Evolutionary conservation across 2,797 vertebrate species (phyloP).

Genomic region (Pseudomugil tenellus): DNA sequence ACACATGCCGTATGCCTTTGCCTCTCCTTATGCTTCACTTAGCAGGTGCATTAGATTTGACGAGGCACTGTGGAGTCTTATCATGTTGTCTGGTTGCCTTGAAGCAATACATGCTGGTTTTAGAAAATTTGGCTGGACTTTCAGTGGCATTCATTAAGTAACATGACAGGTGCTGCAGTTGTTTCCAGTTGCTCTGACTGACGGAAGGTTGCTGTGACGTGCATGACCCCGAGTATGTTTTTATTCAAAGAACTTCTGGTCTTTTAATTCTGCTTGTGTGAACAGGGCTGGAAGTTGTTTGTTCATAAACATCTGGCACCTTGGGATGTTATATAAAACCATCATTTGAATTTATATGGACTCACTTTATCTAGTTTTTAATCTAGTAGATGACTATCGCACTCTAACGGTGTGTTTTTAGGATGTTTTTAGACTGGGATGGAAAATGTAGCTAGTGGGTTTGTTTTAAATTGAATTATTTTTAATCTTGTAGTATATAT

Average conservation of each 20-base stretch:
- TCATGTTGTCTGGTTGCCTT: neutral
- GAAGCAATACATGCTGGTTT: neutral
- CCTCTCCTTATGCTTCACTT: neutral
- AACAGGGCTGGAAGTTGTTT: neutral
- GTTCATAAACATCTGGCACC: neutral
- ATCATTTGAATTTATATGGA: neutral
- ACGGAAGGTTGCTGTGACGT: neutral
- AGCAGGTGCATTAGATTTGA: neutral
- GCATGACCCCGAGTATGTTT: neutral
- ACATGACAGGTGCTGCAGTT: neutral
- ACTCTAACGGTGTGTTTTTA: too few relatives aligned
- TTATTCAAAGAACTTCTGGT: neutral
- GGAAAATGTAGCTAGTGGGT: too few relatives aligned
- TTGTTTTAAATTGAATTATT: too few relatives aligned
- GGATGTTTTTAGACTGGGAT: too few relatives aligned
- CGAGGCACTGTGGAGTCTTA: neutral
- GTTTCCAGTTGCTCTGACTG: neutral
- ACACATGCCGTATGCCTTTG: too few relatives aligned
- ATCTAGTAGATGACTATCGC: too few relatives aligned
- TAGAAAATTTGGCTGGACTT: neutral
- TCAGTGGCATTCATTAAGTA: neutral
- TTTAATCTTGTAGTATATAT: too few relatives aligned
- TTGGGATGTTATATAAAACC: neutral
- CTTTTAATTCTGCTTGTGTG: neutral
- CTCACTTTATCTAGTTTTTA: too few relatives aligned